Percentiles rank a stretch among this genome's conserved stretches.
Evolutionary conservation across 2,888 invertebrate genomes (phyloP).

Genomic region (Megalurothrips usitatus): DNA sequence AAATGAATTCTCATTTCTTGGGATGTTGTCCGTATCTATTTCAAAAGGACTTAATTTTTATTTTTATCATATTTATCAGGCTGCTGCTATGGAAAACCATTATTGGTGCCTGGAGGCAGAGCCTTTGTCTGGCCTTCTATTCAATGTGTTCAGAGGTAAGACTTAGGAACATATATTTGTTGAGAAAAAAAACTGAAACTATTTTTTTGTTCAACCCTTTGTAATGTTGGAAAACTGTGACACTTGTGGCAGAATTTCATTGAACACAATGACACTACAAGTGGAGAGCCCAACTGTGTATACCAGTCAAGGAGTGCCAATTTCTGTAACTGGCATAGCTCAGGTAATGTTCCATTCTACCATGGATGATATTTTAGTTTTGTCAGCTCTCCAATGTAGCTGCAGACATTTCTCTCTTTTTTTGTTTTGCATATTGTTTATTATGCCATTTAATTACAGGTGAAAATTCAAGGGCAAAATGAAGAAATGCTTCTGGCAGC

Average conservation of each 20-base stretch:
- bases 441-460: slow-evolving; percentile 45
- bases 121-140: slow-evolving; percentile 96
- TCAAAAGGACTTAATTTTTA: slow-evolving; percentile 27
- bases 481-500: slow-evolving; percentile 85
- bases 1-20: too few species aligned
- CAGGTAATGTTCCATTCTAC: slow-evolving; percentile 59
- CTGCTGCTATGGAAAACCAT: slow-evolving; percentile 90
- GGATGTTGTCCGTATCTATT: background rate
- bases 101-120: slow-evolving; percentile 90
- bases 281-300: slow-evolving; percentile 95
- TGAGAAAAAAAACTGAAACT: slow-evolving; percentile 23
- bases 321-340: slow-evolving; percentile 95
- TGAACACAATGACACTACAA: slow-evolving; percentile 95
- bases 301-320: slow-evolving; percentile 93
- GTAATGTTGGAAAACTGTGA: slow-evolving; percentile 28
- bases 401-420: background rate
- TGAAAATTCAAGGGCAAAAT: slow-evolving; percentile 84
- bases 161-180: slow-evolving; percentile 31
- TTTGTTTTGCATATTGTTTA: slow-evolving; percentile 31
- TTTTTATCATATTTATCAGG: slow-evolving; percentile 57
- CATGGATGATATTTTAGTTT: background rate
- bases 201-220: background rate
- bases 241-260: slow-evolving; percentile 67
- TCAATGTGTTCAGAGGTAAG: slow-evolving; percentile 73
- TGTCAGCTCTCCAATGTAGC: background rate